Evolutionary conservation across 2,113 vertebrate genomes (phyloP).

Genomic region (Oreochromis niloticus): DNA sequence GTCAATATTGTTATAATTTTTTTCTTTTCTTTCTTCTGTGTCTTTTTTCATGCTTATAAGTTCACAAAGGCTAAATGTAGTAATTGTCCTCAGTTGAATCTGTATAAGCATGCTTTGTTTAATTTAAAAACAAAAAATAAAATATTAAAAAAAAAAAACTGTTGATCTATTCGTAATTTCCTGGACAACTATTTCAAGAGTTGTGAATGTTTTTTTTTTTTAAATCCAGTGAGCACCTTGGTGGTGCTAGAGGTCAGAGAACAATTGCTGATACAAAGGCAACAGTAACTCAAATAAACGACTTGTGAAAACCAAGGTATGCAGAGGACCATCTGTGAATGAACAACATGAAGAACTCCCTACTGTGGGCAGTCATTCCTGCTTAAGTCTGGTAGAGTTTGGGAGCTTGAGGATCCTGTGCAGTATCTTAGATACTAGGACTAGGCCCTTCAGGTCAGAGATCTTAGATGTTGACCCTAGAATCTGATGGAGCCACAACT

Average conservation of each 20-base stretch:
- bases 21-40: not conserved
- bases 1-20: not conserved
- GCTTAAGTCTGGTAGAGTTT: too few relatives aligned
- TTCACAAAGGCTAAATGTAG: not conserved
- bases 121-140: too few relatives aligned
- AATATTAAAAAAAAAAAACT: too few relatives aligned
- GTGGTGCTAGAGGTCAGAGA: not conserved
- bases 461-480: too few relatives aligned
- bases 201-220: fast-evolving
- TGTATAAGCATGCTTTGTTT: not conserved
- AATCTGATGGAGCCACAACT: too few relatives aligned
- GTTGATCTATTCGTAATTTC: not conserved
- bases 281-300: not conserved
- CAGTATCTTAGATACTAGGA: too few relatives aligned
- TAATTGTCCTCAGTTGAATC: not conserved
- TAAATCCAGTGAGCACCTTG: not conserved
- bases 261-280: not conserved
- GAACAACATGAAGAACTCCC: not conserved
- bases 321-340: not conserved
- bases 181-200: not conserved
- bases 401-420: too few relatives aligned
- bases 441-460: too few relatives aligned
- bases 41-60: not conserved
- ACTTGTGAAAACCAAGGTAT: not conserved
- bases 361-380: too few relatives aligned